phyloP scores from a whole-genome alignment of 2,888 invertebrate genomes.

The Hartigia nigra region DNA sequence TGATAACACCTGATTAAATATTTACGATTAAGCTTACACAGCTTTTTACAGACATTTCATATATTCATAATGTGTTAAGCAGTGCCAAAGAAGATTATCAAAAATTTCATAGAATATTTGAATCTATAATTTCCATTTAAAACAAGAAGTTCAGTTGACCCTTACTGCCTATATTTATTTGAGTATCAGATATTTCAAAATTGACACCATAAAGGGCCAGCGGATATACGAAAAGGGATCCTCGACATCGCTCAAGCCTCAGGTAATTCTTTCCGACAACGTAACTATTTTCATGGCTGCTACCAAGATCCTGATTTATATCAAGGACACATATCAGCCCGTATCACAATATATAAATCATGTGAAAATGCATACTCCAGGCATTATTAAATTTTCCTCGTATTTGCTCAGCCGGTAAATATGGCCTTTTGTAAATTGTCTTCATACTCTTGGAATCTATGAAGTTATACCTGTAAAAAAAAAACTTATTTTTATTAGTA shows the following conservation, averaged over 20 bases:
- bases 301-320: slow-evolving; percentile 50
- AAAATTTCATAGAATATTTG: neutral
- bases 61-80: neutral
- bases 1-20: neutral
- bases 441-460: neutral
- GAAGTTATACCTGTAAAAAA: neutral
- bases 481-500: neutral
- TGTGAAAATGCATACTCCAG: slow-evolving; percentile 21
- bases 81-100: neutral
- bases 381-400: slow-evolving; percentile 31
- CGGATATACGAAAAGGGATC: neutral
- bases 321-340: slow-evolving; percentile 29
- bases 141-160: neutral
- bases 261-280: neutral
- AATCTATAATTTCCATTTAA: neutral
- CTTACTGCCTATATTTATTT: neutral
- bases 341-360: slow-evolving; percentile 43
- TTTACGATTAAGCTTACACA: neutral
- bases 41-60: neutral
- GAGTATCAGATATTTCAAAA: neutral
- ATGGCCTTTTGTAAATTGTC: neutral
- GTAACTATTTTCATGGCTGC: slow-evolving; percentile 7
- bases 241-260: neutral
- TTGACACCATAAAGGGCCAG: neutral
- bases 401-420: neutral